A percentile compares a stretch with the other conserved stretches of the same genome.
These are phyloP conservation scores for Neomonachus schauinslandi DNA, from an alignment of 2,113 vertebrate genomes.

Conservation along the genomic window DNA sequence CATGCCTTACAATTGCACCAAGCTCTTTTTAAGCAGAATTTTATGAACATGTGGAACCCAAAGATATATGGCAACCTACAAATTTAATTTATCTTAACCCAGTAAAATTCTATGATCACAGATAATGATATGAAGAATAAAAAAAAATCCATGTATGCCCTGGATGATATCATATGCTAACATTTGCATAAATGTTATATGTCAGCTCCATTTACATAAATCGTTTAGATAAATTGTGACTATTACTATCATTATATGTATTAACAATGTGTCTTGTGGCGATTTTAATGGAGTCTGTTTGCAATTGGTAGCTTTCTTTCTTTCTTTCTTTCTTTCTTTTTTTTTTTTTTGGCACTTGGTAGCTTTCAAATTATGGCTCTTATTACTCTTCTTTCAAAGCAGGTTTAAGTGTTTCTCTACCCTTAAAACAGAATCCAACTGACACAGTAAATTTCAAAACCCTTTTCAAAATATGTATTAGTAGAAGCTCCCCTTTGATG, in stretches of 20 bases:
- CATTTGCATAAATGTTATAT: slow-evolving; percentile 47
- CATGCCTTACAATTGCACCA: neutral
- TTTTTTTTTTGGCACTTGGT: neutral
- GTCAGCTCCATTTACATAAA: slow-evolving; percentile 51
- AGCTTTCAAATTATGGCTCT: neutral
- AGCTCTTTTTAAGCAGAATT: slow-evolving; percentile 22
- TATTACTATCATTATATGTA: slow-evolving; percentile 41
- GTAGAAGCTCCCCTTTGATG: neutral
- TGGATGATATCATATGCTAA: slow-evolving; percentile 42
- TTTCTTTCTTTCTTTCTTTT: too few species aligned
- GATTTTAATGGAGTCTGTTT: slow-evolving; percentile 33
- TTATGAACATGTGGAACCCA: slow-evolving; percentile 13
- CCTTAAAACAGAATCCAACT: neutral
- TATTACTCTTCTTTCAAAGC: neutral
- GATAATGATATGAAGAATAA: slow-evolving; percentile 49
- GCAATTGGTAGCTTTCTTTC: neutral
- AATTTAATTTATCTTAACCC: slow-evolving; percentile 59
- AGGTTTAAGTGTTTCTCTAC: slow-evolving; percentile 18
- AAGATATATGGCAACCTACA: slow-evolving; percentile 45
- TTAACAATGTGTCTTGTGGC: neutral
- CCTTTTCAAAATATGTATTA: neutral
- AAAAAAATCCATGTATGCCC: neutral
- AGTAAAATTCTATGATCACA: slow-evolving; percentile 64
- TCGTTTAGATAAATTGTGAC: slow-evolving; percentile 56
- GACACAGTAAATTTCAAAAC: neutral